Base-by-base conservation (phyloP, 2,113 vertebrate species). In the Pterophyllum scalare region DNA sequence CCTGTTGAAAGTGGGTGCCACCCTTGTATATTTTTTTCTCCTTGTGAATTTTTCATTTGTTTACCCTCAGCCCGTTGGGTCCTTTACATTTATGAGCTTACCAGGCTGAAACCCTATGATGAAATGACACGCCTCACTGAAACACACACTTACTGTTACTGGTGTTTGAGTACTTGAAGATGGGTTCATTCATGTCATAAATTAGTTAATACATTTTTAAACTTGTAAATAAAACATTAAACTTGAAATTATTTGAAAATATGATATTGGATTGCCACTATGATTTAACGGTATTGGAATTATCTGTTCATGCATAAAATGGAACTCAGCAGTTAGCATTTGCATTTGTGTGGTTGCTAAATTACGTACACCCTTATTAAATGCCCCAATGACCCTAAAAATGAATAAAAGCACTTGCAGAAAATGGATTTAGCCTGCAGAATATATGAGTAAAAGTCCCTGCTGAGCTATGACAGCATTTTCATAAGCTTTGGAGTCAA, bases 381-480 rank as follows among this genome's bases (percentile, higher is more conserved):
- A 67, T n/a, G 22, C 38, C 26, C 35, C 10, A 20, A 43, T 70
- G 43, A 70, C 46, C 40, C 12, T 49, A 28, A 49, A 70, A 10
- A 28, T n/a, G 0, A 10, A 49, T 49, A 49, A 5, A 31, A 70
- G 43, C 26, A 70, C 43, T 49, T 70, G 65, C 26, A 70, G 46
- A 49, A 70, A 70, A 70, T 49, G 49, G 43, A 49, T 70, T 46
- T 70, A 70, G 65, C 43, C 40, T 70, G 43, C 65, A 70, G 19
- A 49, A 70, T 70, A 24, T 49, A 20, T 49, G 46, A 20, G 64
- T 67, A 26, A 43, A 49, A 49, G 65, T 70, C 65, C 3, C 65
- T 19, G 43, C 64, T 70, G 40, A 28, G 64, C 2, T 49, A 70
- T 70, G 49, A 49, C 43, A 49, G 64, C 43, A 70, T 28, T 49